Evolutionary conservation across 2,888 invertebrate genomes (phyloP), one percentile per base, ranked within the genome.

Genomic region (Parapristionchus giblindavisi): DNA sequence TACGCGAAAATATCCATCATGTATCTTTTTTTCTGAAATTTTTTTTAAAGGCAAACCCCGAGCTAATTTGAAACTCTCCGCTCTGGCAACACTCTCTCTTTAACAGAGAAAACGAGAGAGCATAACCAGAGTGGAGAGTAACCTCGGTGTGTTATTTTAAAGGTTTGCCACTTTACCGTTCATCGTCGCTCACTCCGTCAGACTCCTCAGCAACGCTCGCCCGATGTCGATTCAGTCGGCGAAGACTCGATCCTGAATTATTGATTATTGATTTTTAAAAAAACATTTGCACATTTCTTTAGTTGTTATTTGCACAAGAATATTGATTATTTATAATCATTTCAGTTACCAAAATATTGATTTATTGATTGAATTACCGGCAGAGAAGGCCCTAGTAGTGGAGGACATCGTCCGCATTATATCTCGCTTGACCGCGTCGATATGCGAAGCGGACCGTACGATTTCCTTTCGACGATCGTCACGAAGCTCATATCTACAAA

Each of bases 381-480:
- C 70, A 1, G 51, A 65, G 56, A 61, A 54, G 38, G 65, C 60
- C 43, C 74, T 34, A 5, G 60, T 79, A 5, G 79, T 82, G 29
- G 78, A 80, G 66, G 82, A 83, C 78, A 90, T 82, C 3, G 89
- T 88, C 29, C 88, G 84, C 76, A 90, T 86, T 24, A 91, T 89
- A 79, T 91, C 91, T 51, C 88, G 81, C 72, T 90, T 89, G 51
- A 91, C 88, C 58, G 88, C 88, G 80, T 91, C 90, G 78, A 91
- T 88, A 76, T 90, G 89, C n/a, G 88, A 87, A 4, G 89, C 88
- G 17, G 89, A 88, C n/a, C 89, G 85, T 1, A 87, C 88, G 4
- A 89, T 87, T 80, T 90, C 91, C 40, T 89, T 85, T 75, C 90
- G 89, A 17, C 90, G 84, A 80, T 91, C 91, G 77, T 91, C 91